phyloP scores from a whole-genome alignment of 2,888 invertebrate genomes.

The Drosophila quinaria region DNA sequence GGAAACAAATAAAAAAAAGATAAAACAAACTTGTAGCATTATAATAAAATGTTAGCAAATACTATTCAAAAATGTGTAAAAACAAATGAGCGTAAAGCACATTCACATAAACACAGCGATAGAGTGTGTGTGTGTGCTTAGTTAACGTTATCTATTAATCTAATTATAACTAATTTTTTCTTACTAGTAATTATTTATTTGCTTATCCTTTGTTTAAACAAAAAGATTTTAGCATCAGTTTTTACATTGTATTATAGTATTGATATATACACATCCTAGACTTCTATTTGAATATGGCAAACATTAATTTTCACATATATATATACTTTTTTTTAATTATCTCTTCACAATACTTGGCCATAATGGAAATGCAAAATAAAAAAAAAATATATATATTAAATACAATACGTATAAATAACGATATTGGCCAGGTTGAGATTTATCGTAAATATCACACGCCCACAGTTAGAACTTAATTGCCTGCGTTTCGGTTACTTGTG shows the following conservation, averaged over 20 bases:
- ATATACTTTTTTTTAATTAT: slow-evolving; percentile 29
- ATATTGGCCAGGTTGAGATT: slow-evolving; percentile 66
- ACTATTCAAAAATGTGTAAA: slow-evolving; percentile 57
- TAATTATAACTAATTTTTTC: slow-evolving; percentile 58
- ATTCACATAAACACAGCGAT: slow-evolving; percentile 7
- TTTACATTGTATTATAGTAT: slow-evolving; percentile 55
- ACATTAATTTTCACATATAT: slow-evolving; percentile 31
- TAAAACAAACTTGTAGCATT: slow-evolving; percentile 40
- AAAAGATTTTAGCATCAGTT: slow-evolving; percentile 65
- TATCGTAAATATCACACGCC: slow-evolving; percentile 51
- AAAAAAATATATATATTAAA: background rate
- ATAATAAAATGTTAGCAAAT: slow-evolving; percentile 59
- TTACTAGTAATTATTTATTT: slow-evolving; percentile 67
- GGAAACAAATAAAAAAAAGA: slow-evolving; percentile 1
- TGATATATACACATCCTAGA: slow-evolving; percentile 28
- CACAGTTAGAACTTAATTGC: slow-evolving; percentile 60
- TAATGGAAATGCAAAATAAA: slow-evolving; percentile 23
- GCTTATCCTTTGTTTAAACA: slow-evolving; percentile 60
- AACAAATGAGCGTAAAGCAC: slow-evolving; percentile 67
- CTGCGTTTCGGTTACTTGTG: slow-evolving; percentile 69
- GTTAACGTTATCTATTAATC: slow-evolving; percentile 66
- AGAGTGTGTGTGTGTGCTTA: slow-evolving; percentile 59
- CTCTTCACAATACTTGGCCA: slow-evolving; percentile 40
- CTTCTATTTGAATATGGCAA: slow-evolving; percentile 41
- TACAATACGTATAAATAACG: slow-evolving; percentile 37